Percentiles rank a stretch among this genome's conserved stretches.
Conservation (phyloP, 1,140 invertebrate genomes). For the Metaphire vulgaris region DNA sequence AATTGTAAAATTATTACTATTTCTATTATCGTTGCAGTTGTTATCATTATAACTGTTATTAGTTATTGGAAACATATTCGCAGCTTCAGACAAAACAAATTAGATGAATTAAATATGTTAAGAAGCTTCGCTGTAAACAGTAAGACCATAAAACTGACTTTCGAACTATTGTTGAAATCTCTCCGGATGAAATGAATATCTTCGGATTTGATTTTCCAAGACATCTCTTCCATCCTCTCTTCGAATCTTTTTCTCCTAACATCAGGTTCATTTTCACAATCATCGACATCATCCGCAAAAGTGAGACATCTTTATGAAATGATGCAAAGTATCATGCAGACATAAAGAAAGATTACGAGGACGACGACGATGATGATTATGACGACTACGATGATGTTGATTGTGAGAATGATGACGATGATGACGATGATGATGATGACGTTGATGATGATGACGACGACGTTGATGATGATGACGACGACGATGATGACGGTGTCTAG, state of each 20-base stretch:
- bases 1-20: no score
- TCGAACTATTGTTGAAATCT: background rate
- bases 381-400: no score
- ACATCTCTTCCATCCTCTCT: conserved; percentile 7
- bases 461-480: background rate
- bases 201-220: conserved; percentile 14
- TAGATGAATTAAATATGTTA: no score
- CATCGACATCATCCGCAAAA: background rate
- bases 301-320: background rate
- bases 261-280: background rate
- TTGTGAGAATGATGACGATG: background rate
- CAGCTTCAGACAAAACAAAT: no score
- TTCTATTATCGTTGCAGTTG: no score
- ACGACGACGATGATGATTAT: no score
- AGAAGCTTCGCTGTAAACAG: no score
- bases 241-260: background rate
- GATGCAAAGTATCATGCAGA: background rate
- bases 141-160: no score
- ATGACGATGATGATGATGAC: background rate
- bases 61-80: no score
- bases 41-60: no score
- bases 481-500: no score
- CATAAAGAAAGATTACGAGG: background rate
- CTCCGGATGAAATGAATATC: conserved; percentile 15
- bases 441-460: no score